Evolutionary conservation across 2,797 vertebrate species (phyloP).

Genomic region (Pelobates cultripes): DNA sequence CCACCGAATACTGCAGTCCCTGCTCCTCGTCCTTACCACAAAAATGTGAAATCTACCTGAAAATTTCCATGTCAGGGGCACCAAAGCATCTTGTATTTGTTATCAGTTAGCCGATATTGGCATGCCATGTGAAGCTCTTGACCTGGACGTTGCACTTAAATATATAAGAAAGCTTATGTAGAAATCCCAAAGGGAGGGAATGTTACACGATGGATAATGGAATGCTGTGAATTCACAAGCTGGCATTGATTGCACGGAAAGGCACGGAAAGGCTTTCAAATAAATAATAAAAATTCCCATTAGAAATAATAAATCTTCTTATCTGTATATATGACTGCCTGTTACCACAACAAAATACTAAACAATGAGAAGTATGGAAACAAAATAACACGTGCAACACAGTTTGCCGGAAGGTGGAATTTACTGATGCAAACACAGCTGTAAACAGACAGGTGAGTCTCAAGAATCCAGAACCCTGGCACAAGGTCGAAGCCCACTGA

Average conservation of each 20-base stretch:
- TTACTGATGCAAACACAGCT: background rate
- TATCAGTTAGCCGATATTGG: too few species aligned
- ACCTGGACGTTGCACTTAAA: too few species aligned
- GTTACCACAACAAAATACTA: slow-evolving; percentile 9
- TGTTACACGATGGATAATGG: background rate
- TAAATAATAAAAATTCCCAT: background rate
- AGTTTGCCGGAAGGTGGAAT: background rate
- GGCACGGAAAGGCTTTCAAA: background rate
- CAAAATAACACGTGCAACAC: background rate
- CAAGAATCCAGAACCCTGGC: too few species aligned
- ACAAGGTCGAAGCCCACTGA: too few species aligned
- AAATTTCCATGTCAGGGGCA: too few species aligned
- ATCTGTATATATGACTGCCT: background rate
- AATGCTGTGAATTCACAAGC: background rate
- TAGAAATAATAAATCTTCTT: background rate
- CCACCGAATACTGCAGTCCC: too few species aligned
- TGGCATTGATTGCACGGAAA: background rate
- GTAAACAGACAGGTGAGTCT: too few species aligned
- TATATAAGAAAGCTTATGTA: too few species aligned
- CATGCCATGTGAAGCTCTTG: too few species aligned
- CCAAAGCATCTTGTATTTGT: too few species aligned
- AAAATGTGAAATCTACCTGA: too few species aligned
- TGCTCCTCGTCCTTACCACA: too few species aligned
- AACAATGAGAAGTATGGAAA: background rate
- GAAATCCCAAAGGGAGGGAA: background rate